These are phyloP conservation scores for Laupala kohalensis DNA, from an alignment of 1,140 invertebrate genomes.

Conservation along the genomic window DNA sequence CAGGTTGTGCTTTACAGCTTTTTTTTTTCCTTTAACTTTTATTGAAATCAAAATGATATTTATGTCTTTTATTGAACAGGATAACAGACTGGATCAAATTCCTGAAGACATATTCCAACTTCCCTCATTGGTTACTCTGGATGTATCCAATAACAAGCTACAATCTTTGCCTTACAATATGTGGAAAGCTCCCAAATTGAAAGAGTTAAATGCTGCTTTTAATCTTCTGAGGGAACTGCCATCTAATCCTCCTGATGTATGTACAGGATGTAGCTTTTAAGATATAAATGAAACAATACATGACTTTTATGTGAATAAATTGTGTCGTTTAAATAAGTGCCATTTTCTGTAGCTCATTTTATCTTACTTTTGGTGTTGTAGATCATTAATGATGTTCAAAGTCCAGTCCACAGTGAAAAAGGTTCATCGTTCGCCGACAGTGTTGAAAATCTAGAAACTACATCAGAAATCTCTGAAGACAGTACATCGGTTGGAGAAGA, in stretches of 20 bases:
- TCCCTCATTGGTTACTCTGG: slow-evolving; percentile 65
- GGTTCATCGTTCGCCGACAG: background rate
- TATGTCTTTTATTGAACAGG: slow-evolving; percentile 35
- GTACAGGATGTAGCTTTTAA: background rate
- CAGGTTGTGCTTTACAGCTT: slow-evolving; percentile 21
- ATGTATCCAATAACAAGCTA: slow-evolving; percentile 91
- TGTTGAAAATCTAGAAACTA: background rate
- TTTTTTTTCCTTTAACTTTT: background rate
- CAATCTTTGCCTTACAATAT: slow-evolving; percentile 68
- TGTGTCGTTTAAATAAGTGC: background rate
- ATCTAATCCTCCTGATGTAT: slow-evolving; percentile 30
- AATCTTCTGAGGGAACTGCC: slow-evolving; percentile 81
- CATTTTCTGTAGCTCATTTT: background rate
- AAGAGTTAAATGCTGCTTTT: slow-evolving; percentile 81
- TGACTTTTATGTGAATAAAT: background rate
- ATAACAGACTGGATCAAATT: slow-evolving; percentile 70
- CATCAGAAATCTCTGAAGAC: background rate
- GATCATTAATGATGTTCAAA: background rate
- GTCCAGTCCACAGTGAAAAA: background rate
- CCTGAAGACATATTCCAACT: slow-evolving; percentile 71
- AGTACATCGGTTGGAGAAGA: slow-evolving; percentile 6
- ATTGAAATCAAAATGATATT: background rate
- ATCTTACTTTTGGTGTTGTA: too few species aligned
- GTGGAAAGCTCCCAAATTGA: slow-evolving; percentile 79
- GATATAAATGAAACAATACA: background rate